Conservation (phyloP, 2,113 vertebrate species). For the Periophthalmodon schlosseri region DNA sequence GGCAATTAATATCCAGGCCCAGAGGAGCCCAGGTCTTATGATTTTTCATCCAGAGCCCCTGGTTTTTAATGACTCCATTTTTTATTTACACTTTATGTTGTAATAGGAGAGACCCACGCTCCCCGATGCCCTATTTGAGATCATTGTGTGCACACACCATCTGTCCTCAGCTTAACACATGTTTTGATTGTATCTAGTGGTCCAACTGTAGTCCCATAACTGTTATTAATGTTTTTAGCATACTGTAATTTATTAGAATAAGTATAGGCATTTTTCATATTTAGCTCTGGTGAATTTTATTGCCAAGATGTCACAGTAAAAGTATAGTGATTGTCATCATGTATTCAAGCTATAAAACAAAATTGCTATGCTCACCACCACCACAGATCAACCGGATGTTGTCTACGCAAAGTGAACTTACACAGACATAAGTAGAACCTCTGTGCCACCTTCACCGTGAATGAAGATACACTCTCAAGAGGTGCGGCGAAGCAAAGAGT, state of each 20-base stretch:
- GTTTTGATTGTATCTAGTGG: conserved; percentile 57
- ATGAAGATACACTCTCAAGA: too few relatives aligned
- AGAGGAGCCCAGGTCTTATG: conserved; percentile 20
- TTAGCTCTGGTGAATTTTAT: conserved; percentile 3
- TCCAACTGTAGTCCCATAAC: conserved; percentile 23
- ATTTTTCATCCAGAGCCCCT: conserved; percentile 46
- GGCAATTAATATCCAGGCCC: conserved; percentile 50
- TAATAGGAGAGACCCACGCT: conserved; percentile 40
- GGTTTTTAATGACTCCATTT: conserved; percentile 33
- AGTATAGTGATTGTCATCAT: neutral
- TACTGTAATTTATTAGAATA: conserved; percentile 42
- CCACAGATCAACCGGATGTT: too few relatives aligned
- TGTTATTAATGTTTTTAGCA: conserved; percentile 58
- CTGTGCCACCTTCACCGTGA: neutral
- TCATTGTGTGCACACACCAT: conserved; percentile 56
- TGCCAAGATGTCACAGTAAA: neutral
- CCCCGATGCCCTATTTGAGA: conserved; percentile 60
- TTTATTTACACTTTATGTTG: conserved; percentile 35
- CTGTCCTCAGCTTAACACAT: conserved; percentile 58
- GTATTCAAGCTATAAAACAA: too few relatives aligned
- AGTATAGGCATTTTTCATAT: conserved; percentile 27
- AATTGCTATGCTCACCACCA: too few relatives aligned
- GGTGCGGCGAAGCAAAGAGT: too few relatives aligned
- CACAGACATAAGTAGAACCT: neutral
- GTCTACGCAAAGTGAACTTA: neutral